phyloP scores from a whole-genome alignment of 2,113 vertebrate genomes.

The Gorsachius goisagi region DNA sequence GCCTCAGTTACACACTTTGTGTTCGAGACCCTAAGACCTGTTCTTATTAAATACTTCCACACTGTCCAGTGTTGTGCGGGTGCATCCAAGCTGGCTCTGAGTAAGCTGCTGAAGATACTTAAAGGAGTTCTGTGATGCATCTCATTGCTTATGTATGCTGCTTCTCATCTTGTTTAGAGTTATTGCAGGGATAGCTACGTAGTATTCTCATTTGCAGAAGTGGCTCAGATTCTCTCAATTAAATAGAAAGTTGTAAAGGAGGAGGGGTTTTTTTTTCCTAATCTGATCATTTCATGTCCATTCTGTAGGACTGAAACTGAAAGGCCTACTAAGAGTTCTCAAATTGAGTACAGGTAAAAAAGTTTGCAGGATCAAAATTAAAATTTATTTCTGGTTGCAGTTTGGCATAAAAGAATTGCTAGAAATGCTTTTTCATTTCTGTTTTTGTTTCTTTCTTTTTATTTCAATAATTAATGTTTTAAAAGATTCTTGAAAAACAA shows the following conservation, averaged over 20 bases:
- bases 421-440: neutral
- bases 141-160: neutral
- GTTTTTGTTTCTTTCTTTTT: neutral
- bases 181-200: neutral
- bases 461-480: neutral
- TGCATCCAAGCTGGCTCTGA: neutral
- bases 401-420: constrained; percentile 16
- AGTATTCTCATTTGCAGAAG: neutral
- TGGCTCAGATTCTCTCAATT: neutral
- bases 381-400: neutral
- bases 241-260: neutral
- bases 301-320: constrained; percentile 56
- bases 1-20: neutral
- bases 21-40: neutral
- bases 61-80: neutral
- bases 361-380: constrained; percentile 14
- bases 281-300: constrained; percentile 41
- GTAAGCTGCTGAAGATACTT: neutral
- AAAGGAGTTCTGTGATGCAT: neutral
- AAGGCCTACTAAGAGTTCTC: constrained; percentile 49
- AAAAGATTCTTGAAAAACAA: neutral
- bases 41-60: neutral
- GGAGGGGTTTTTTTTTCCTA: neutral
- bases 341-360: constrained; percentile 51
- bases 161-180: neutral